Base-by-base conservation (phyloP, 2,113 vertebrate genomes). In the Brachypodius melanocephalos region DNA sequence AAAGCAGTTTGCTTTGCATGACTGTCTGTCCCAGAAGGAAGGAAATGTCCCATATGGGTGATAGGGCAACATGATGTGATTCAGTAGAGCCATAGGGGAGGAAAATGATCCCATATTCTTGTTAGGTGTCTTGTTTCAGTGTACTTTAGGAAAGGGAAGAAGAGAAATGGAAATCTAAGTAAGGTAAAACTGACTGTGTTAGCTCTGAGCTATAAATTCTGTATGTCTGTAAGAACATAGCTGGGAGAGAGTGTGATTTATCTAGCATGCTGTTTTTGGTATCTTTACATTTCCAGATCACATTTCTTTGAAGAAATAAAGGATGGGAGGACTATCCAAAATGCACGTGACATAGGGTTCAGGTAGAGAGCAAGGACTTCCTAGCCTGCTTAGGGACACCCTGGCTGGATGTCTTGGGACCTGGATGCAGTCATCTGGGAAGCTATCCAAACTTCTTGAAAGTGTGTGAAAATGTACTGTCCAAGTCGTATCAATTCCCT, bases 341-440 rank as follows among this genome's bases (percentile, higher is more conserved):
- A 82, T 38, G 15, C 1, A 1, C 20, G 29, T 65, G 31, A 34
- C 20, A 11, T 16, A 2, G 0, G 3, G 10, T 28, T 32, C 57
- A 55, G 32, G 17, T 71, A 48, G 66, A 59, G 36, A 55, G 58
- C 29, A 59, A 90, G 17, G 32, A 14, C 26, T 67, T 14, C 24
- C 31, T 49, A 2, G 21, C 5, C 18, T 89, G 54, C 16, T 25
- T 74, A 24, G 45, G 38, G n/a, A 40, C 29, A 52, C 19, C 2
- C 26, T 51, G 15, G 32, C n/a, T 85, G 75, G 51, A n/a, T 78
- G 5, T 3, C 1, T 10, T 77, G 49, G 26, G 32, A 63, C 57
- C 46, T 77, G 45, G 82, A 31, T 18, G 16, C 8, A 38, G 10
- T 58, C 42, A 58, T 46, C 17, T 78, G 46, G n/a, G 28, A 77